Evolutionary conservation across 2,113 vertebrate genomes (phyloP), one percentile per base, ranked within the genome.

Genomic region (Manacus vitellinus): DNA sequence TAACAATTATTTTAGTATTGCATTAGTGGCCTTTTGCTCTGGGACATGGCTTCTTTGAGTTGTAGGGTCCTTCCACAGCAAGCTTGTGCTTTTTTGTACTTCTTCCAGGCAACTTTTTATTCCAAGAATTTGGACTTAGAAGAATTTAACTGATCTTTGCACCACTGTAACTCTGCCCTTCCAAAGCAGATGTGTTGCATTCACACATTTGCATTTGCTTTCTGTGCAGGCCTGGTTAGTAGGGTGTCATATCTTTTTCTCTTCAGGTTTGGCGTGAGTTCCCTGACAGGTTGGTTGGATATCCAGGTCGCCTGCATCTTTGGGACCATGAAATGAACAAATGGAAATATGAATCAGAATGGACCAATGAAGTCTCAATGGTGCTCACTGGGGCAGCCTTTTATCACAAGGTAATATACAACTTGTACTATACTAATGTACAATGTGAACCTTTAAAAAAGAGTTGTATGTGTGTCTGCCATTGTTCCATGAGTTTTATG

Each of bases 331-430:
- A 99, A 97, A 99, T 99, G 98, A 99, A 95, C 87, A 99, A 99
- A 94, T 99, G 99, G 99, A 99, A 99, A 90, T 99, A 99, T 2
- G 99, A 99, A 95, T 99, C 99, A 0, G 99, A 99, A 93, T 99
- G 99, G 99, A 99, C 99, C 54, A 99, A 99, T 12, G 99, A 99
- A 97, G 99, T 99, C 54, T 99, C 99, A 44, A 99, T 99, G 99
- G 99, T 99, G 73, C 98, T 99, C 51, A 99, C 99, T 1, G 99
- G 99, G 54, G 99, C 99, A 37, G 99, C 99, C 1, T 99, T 99
- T 96, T 99, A 99, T 94, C 99, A 99, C 97, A 99, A 99, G 99
- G 99, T 99, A 55, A 47, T 22, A 8, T 1, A 28, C 31, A 51
- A 14, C 31, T 56, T 52, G 44, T 18, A 25, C 10, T 51, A 17